Conservation (phyloP, 2,888 invertebrate species). For the Teinopalpus imperialis region DNA sequence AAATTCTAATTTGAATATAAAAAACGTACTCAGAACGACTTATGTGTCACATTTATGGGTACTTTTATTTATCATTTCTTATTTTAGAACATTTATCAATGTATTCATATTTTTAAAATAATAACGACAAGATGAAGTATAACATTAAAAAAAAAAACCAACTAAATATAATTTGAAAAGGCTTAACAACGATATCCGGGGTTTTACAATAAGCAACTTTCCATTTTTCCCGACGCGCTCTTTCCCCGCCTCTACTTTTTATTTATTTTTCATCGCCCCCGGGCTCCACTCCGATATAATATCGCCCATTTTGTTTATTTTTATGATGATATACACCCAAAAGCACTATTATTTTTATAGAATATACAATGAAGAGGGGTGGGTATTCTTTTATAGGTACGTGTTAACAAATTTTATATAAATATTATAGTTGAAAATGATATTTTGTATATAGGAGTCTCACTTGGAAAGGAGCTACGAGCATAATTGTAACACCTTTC, state of each 20-base stretch:
- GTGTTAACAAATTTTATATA: slow-evolving; percentile 11
- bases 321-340: slow-evolving; percentile 66
- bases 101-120: too few relatives aligned
- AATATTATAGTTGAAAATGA: slow-evolving; percentile 1
- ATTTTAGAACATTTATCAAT: too few relatives aligned
- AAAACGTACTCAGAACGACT: too few relatives aligned
- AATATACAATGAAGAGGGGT: slow-evolving; percentile 48
- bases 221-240: slow-evolving; percentile 59
- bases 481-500: too few relatives aligned
- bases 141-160: too few relatives aligned
- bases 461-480: too few relatives aligned
- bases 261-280: slow-evolving; percentile 78
- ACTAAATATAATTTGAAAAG: not conserved
- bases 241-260: slow-evolving; percentile 55
- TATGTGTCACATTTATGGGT: too few relatives aligned
- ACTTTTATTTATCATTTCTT: too few relatives aligned
- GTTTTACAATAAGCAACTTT: slow-evolving; percentile 73
- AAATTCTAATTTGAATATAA: too few relatives aligned
- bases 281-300: slow-evolving; percentile 63
- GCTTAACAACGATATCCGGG: slow-evolving; percentile 48
- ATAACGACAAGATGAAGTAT: too few relatives aligned
- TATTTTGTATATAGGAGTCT: too few relatives aligned
- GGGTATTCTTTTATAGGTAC: slow-evolving; percentile 28
- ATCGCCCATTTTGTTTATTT: slow-evolving; percentile 72
- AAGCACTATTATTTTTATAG: slow-evolving; percentile 67